phyloP scores from a whole-genome alignment of 2,888 invertebrate genomes.

The Lasioglossum morio region DNA sequence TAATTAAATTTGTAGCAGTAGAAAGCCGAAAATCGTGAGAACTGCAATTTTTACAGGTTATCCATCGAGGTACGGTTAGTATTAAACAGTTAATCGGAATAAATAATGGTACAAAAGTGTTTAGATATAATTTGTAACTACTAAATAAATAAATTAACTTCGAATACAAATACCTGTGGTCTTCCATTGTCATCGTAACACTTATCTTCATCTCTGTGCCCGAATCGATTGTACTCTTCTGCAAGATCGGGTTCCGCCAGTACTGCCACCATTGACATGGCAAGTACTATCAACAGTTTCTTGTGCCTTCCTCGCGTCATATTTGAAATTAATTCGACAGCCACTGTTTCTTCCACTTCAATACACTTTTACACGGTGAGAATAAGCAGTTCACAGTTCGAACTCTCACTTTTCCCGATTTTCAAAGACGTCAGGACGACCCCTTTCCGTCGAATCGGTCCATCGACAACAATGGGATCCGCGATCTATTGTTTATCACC shows the following conservation, averaged over 20 bases:
- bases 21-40: too few relatives aligned
- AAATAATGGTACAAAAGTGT: too few relatives aligned
- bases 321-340: slow-evolving; percentile 16
- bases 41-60: too few relatives aligned
- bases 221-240: slow-evolving; percentile 70
- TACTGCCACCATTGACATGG: slow-evolving; percentile 57
- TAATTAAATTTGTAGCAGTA: too few relatives aligned
- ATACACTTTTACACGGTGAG: slow-evolving; percentile 25
- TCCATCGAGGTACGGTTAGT: too few relatives aligned
- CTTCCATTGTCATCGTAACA: slow-evolving; percentile 80
- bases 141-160: not conserved
- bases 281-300: slow-evolving; percentile 56
- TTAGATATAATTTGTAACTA: not conserved
- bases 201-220: slow-evolving; percentile 79
- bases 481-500: slow-evolving; percentile 63
- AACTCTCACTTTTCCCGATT: slow-evolving; percentile 35
- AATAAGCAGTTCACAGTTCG: not conserved
- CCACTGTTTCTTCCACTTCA: slow-evolving; percentile 12
- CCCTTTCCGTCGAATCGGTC: slow-evolving; percentile 31
- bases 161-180: slow-evolving; percentile 77
- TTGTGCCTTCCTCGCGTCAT: slow-evolving; percentile 56
- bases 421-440: slow-evolving; percentile 29
- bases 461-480: slow-evolving; percentile 34
- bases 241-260: slow-evolving; percentile 79
- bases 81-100: not conserved